These are phyloP conservation scores for Psix sp. DNA, from an alignment of 1,140 invertebrate genomes.

Conservation along the genomic window DNA sequence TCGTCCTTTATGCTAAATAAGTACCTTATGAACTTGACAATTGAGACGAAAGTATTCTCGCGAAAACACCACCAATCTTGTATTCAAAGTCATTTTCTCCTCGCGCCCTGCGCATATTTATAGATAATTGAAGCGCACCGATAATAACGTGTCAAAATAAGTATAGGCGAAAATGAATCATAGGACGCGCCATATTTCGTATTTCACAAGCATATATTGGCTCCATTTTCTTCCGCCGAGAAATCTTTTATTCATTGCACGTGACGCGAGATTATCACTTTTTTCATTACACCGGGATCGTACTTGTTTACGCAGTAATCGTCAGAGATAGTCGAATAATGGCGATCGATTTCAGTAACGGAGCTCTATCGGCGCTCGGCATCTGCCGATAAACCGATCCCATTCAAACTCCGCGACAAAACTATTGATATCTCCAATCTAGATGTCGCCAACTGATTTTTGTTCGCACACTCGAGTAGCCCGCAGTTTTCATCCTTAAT, in stretches of 20 bases:
- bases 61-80: constrained; percentile 26
- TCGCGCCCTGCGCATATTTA: neutral
- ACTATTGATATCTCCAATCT: constrained; percentile 60
- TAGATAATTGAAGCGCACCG: no score
- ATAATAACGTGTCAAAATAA: no score
- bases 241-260: constrained; percentile 29
- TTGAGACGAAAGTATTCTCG: constrained; percentile 14
- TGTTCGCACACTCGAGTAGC: constrained; percentile 29
- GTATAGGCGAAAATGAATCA: no score
- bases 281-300: constrained; percentile 32
- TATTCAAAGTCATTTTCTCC: constrained; percentile 44
- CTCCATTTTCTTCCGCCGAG: no score
- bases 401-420: constrained; percentile 53
- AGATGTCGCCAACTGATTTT: constrained; percentile 41
- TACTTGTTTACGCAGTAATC: constrained; percentile 44
- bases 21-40: constrained; percentile 50
- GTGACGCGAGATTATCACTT: constrained; percentile 22
- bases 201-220: no score
- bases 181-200: no score
- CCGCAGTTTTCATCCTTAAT: constrained; percentile 46
- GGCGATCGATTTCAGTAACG: constrained; percentile 49
- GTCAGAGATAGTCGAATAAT: constrained; percentile 63
- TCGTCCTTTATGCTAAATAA: constrained; percentile 54
- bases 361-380: constrained; percentile 55
- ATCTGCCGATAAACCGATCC: constrained; percentile 59